Percentiles rank a stretch among this genome's conserved stretches.
phyloP scores from a whole-genome alignment of 1,140 invertebrate genomes.

The Bilobella aurantiaca region DNA sequence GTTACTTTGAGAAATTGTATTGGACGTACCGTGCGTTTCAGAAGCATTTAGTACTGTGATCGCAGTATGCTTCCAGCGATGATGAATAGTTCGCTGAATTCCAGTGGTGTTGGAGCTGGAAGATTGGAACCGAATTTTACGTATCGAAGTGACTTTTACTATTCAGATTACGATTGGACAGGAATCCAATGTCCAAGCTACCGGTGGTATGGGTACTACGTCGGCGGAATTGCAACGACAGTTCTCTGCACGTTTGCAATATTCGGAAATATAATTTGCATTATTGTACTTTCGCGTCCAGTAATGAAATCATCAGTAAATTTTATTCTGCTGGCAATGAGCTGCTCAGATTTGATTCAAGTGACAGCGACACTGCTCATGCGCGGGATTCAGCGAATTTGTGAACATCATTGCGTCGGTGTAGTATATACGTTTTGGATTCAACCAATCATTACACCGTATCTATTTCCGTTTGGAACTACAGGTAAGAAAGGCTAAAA shows the following conservation, averaged over 20 bases:
- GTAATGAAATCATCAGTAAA: constrained; percentile 91
- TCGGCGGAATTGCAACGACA: constrained; percentile 70
- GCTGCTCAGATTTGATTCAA: constrained; percentile 37
- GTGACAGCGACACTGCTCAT: not conserved
- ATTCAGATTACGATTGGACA: too few species aligned
- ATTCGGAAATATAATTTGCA: constrained; percentile 78
- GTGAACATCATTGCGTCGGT: not conserved
- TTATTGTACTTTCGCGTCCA: constrained; percentile 75
- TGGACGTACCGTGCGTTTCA: too few species aligned
- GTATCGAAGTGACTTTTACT: too few species aligned
- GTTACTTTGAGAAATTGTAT: too few species aligned
- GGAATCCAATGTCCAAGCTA: too few species aligned
- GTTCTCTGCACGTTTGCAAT: constrained; percentile 69
- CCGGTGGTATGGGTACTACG: not conserved
- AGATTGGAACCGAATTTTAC: too few species aligned
- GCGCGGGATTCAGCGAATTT: not conserved
- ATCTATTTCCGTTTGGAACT: not conserved
- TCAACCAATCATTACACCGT: not conserved
- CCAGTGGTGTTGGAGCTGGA: too few species aligned
- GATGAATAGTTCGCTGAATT: too few species aligned
- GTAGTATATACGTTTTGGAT: not conserved
- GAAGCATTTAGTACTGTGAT: too few species aligned
- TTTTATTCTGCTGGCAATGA: constrained; percentile 76
- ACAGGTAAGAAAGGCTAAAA: too few species aligned
- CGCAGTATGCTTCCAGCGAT: too few species aligned